Percentiles rank a stretch among this genome's conserved stretches.
Conservation (phyloP, 1,140 invertebrate genomes). For the Drosophila fuyamai region DNA sequence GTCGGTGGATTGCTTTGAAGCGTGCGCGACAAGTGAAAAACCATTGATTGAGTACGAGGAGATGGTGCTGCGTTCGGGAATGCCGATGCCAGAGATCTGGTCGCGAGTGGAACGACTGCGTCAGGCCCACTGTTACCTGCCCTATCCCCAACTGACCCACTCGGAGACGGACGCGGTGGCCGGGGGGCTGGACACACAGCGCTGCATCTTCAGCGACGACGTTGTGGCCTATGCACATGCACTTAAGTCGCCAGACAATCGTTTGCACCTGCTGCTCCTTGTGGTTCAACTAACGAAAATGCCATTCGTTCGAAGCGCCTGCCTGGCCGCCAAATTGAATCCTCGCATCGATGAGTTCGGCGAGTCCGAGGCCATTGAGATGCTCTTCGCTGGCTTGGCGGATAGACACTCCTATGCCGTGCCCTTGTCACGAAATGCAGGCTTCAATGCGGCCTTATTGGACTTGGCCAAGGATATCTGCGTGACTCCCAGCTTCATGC, state of each 20-base stretch:
- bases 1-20: conserved; percentile 83
- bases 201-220: conserved; percentile 88
- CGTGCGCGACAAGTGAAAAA: conserved; percentile 85
- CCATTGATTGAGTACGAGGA: conserved; percentile 88
- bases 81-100: conserved; percentile 89
- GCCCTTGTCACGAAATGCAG: not conserved
- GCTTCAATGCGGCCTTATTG: conserved; percentile 39
- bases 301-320: conserved; percentile 85
- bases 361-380: conserved; percentile 85
- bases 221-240: conserved; percentile 88
- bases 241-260: conserved; percentile 86
- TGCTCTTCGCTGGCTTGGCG: conserved; percentile 49
- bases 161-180: conserved; percentile 32
- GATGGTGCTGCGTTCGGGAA: conserved; percentile 87
- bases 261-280: conserved; percentile 86
- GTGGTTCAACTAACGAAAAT: conserved; percentile 87
- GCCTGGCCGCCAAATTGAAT: conserved; percentile 78
- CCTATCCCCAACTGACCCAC: conserved; percentile 70
- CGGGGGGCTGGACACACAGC: conserved; percentile 86
- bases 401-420: conserved; percentile 45
- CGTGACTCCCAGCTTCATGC: conserved; percentile 87
- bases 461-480: conserved; percentile 70
- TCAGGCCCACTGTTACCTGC: conserved; percentile 87
- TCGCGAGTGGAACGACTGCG: conserved; percentile 88
- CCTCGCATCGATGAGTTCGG: conserved; percentile 79